Base-by-base conservation (phyloP, 2,888 invertebrate species). In the Tridacna crocea region DNA sequence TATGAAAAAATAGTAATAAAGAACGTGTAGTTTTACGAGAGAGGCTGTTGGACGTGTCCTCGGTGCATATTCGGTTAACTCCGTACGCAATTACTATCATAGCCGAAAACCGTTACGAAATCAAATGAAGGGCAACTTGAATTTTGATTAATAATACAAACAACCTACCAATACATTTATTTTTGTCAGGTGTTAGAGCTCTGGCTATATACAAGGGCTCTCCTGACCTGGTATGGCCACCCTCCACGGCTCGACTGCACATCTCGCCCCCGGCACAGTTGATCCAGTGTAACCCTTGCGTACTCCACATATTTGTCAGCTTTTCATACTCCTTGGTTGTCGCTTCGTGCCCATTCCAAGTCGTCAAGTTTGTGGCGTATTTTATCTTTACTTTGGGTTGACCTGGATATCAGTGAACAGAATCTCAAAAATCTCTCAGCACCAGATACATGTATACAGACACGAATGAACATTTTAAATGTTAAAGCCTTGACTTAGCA, bases 161-260 rank as follows among this genome's bases (percentile, higher is more conserved):
- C 2, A 22, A 22, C 77, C 48, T 65, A 83, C 86, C 86, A 24
- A 86, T 55, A 72, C 79, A 77, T 48, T 72, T 77, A 17, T 61
- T 77, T 72, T 60, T 77, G 26, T 55, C 87, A 0, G 84, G 84
- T 12, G 80, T 79, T 22, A 74, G 26, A 0, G 84, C 77, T 26
- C 87, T 78, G 60, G 87, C 87, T 22, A 87, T 79, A 60, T 87
- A 87, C 46, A 87, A 17, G 0, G 84, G 84, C 46, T 87, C 87
- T 24, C 87, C 87, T 10, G 82, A 60, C 22, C 77, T 68, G 3
- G 87, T 82, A 27, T 72, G 74, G 0, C 87, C 87, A 2, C 77
- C 80, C 60, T 87, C 78, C n/a, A 87, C 77, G 15, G 87, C 80
- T 36, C 78, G 47, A 19, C 76, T 84, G n/a, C 77, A 79, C 65